phyloP scores from a whole-genome alignment of 2,888 invertebrate species.

The Eugnorisma glareosa region DNA sequence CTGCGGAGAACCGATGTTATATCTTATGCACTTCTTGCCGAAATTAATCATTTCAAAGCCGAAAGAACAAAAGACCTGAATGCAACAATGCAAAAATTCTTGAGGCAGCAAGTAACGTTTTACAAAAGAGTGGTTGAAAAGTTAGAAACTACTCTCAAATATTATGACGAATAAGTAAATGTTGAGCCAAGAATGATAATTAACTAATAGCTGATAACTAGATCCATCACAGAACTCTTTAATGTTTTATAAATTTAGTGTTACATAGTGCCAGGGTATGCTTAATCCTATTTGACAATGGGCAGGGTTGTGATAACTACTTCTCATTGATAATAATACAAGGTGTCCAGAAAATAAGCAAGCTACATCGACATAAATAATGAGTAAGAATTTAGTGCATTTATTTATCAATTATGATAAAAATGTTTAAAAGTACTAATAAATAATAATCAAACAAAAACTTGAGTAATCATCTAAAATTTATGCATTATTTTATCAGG shows the following conservation, averaged over 20 bases:
- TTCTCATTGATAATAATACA: constrained; percentile 48
- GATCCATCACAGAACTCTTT: constrained; percentile 64
- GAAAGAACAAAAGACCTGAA: constrained; percentile 97
- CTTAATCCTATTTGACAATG: constrained; percentile 55
- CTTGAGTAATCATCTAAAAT: constrained; percentile 50
- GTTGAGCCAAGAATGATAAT: constrained; percentile 63
- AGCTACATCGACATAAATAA: constrained; percentile 38
- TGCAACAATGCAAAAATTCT: constrained; percentile 95
- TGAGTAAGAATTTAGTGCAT: constrained; percentile 56
- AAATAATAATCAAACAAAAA: constrained; percentile 52
- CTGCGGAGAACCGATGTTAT: constrained; percentile 96
- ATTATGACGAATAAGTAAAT: constrained; percentile 84
- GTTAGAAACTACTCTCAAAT: constrained; percentile 91
- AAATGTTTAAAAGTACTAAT: constrained; percentile 43
- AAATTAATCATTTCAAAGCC: constrained; percentile 97
- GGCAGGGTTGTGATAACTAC: constrained; percentile 49
- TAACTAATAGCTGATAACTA: constrained; percentile 45
- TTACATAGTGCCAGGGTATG: constrained; percentile 58
- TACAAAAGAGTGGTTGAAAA: constrained; percentile 96
- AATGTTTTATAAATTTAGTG: constrained; percentile 46
- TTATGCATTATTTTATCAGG: constrained; percentile 30
- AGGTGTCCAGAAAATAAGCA: constrained; percentile 40
- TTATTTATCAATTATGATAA: constrained; percentile 62
- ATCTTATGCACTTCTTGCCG: constrained; percentile 97
- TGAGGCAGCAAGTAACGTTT: constrained; percentile 97